Evolutionary conservation across 2,113 vertebrate species (phyloP), one percentile per base, ranked within the genome.

Genomic region (Planiliza haematocheilus): DNA sequence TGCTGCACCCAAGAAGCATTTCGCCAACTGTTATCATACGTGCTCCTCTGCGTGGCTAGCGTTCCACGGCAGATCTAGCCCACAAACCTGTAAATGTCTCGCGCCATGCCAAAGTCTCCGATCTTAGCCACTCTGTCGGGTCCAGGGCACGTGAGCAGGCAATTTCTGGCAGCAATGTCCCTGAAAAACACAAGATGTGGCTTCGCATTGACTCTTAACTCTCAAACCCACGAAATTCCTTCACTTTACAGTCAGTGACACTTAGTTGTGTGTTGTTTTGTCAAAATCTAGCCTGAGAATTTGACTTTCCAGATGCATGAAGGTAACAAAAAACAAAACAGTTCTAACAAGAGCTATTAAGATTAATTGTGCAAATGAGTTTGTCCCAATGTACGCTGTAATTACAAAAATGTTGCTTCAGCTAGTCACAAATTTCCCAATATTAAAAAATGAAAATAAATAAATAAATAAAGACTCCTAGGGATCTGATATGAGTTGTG

Each of bases 51-150:
- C 1, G 10, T 53, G 12, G 7, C 51, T 21, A 20, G 30, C 34
- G 43, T 3, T 3, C 10, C 1, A 8, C 24, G 55, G 57, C n/a
- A 42, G 16, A 17, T 34, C 4, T 7, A 49, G n/a, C 3, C 13
- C 24, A 48, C 81, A 43, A 77, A 97, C 96, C 95, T 94, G 86
- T 97, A 98, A 88, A 97, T 97, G 77, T 95, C 96, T 69, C 96
- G 94, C 30, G 97, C 96, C 97, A 97, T 97, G 55, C 96, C 95
- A 48, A 97, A 98, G 86, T 98, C 96, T 68, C 96, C 96, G 10
- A 95, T 98, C 91, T 97, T 98, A 79, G 95, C 96, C 74, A 97
- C 92, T 85, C 95, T 84, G 21, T 91, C 95, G 17, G 90, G 89
- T 43, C 95, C 95, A 34, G 91, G 74, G 71, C 93, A 96, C 43